Evolutionary conservation across 2,888 invertebrate genomes (phyloP).

Genomic region (Beris morrisii): DNA sequence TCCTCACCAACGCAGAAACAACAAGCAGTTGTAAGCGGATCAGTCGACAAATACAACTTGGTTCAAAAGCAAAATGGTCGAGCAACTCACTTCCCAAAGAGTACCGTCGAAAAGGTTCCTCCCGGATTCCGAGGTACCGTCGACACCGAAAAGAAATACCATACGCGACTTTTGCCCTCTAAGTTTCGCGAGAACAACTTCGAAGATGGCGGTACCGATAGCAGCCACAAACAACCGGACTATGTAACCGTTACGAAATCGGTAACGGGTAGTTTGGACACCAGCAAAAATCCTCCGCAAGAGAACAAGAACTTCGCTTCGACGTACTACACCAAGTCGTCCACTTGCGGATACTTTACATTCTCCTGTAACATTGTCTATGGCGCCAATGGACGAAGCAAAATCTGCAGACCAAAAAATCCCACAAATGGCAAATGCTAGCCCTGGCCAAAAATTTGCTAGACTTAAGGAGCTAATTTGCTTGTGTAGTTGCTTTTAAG

Average conservation of each 20-base stretch:
- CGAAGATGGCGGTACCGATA: conserved; percentile 42
- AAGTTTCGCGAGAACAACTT: conserved; percentile 44
- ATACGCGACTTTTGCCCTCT: conserved; percentile 51
- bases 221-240: conserved; percentile 59
- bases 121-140: conserved; percentile 55
- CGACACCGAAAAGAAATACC: conserved; percentile 54
- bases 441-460: conserved; percentile 2
- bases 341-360: conserved; percentile 84
- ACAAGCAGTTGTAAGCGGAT: conserved; percentile 45
- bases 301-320: conserved; percentile 74
- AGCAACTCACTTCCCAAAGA: conserved; percentile 41
- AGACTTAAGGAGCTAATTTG: background rate
- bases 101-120: conserved; percentile 52
- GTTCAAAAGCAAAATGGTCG: conserved; percentile 54
- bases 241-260: conserved; percentile 81
- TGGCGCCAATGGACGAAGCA: conserved; percentile 74
- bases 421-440: conserved; percentile 71
- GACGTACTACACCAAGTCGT: conserved; percentile 83
- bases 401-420: conserved; percentile 79
- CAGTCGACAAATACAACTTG: conserved; percentile 46
- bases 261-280: conserved; percentile 71
- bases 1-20: conserved; percentile 50
- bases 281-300: conserved; percentile 61
- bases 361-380: conserved; percentile 82
- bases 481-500: too few relatives aligned